Conservation (phyloP, 2,888 invertebrate genomes). For the Xiphydria camelus region DNA sequence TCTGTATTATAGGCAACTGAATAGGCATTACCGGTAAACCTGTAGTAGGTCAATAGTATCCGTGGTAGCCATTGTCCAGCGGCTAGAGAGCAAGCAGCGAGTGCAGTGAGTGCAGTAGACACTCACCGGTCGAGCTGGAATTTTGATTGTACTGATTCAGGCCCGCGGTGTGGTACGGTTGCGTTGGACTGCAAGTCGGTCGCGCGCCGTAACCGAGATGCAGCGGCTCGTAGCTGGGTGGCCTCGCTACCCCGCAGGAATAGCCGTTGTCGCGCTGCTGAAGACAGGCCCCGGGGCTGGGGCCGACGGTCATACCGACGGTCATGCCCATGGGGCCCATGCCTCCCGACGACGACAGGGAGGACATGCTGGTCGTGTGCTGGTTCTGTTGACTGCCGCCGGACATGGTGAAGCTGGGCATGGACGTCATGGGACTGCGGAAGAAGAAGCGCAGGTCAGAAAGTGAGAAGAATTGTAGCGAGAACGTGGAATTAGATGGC, state of each 20-base stretch:
- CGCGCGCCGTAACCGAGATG: conserved; percentile 62
- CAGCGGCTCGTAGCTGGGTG: conserved; percentile 63
- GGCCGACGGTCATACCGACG: conserved; percentile 58
- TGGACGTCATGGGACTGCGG: conserved; percentile 63
- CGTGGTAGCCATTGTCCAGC: conserved; percentile 40
- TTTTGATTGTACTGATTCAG: conserved; percentile 57
- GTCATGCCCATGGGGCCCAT: conserved; percentile 57
- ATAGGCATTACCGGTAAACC: conserved; percentile 8
- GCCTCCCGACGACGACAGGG: conserved; percentile 46
- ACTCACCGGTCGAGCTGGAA: conserved; percentile 58
- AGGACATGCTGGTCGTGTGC: conserved; percentile 50
- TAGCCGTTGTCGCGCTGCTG: conserved; percentile 65
- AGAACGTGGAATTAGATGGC: too few species aligned
- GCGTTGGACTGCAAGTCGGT: conserved; percentile 70
- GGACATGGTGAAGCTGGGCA: conserved; percentile 62
- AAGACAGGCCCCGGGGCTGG: conserved; percentile 63
- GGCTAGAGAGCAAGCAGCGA: conserved; percentile 59
- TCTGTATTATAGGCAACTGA: background rate
- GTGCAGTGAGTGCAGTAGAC: conserved; percentile 59
- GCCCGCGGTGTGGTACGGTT: conserved; percentile 65
- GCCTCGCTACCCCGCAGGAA: conserved; percentile 61
- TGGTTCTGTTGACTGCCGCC: conserved; percentile 47
- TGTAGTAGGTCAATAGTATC: conserved; percentile 14
- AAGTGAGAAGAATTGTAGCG: too few species aligned
- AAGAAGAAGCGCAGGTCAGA: too few species aligned